Base-by-base conservation (phyloP, 2,113 vertebrate genomes). In the Connochaetes taurinus region DNA sequence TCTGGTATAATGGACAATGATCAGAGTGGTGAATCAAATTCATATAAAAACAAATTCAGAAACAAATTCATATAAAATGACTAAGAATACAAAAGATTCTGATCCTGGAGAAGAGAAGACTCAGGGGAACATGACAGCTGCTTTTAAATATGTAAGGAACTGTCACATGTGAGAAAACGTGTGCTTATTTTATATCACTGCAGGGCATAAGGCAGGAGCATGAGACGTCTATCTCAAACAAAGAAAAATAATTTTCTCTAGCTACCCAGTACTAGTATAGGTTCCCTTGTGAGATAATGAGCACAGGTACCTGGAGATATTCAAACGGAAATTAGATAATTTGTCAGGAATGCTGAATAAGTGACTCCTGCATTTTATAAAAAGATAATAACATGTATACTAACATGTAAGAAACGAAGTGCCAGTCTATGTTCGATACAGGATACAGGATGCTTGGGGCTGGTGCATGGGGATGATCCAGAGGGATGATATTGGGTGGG, bases 251-350 rank as follows among this genome's bases (percentile, higher is more conserved):
- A 67, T 74, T 91, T 87, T 94, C 87, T 95, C 86, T 5, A 92
- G 55, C 81, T 85, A 16, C 31, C 31, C 53, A 50, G n/a, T 33
- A 86, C 82, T 58, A 92, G 17, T 92, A 85, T 29, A 74, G 43
- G 11, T 64, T 87, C 11, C 55, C 81, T 80, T 67, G 60, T 84
- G 87, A 92, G 15, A 33, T 80, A 90, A 92, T 80, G 87, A 89
- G 25, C 47, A 86, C 45, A 21, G 33, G 58, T 88, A 82, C 52
- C 53, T 60, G 93, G 86, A 82, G 88, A 88, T 47, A 58, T 25
- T 95, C 40, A 52, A 53, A 86, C 14, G 95, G 91, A 91, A 95
- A 94, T 88, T 57, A 94, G 93, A 60, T 53, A 84, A 88, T 85
- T 94, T 94, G 80, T 53, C 47, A 53, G 27, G 33, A 80, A 91